A percentile compares a stretch with the other conserved stretches of the same genome.
These are phyloP conservation scores for Malurus alboscapulatus DNA, from an alignment of 2,113 vertebrate species.

Conservation along the genomic window DNA sequence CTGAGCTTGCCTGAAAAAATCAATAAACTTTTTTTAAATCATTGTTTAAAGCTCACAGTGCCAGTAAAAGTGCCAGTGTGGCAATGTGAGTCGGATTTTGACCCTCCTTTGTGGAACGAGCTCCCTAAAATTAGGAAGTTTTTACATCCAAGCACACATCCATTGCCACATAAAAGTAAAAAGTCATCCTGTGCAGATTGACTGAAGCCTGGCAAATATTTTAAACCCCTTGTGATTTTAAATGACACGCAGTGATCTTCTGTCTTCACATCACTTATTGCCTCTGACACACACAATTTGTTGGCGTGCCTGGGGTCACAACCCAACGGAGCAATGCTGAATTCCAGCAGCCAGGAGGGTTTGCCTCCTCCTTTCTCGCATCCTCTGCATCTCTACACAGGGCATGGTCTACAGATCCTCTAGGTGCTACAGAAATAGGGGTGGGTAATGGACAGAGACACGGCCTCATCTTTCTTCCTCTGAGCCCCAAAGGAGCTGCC, in stretches of 20 bases:
- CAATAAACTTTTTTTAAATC: constrained; percentile 26
- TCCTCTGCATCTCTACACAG: background rate
- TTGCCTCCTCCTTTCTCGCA: background rate
- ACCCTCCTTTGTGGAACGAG: constrained; percentile 8
- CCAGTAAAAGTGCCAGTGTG: background rate
- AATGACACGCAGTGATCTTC: background rate
- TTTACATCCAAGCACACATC: background rate
- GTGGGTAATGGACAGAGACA: background rate
- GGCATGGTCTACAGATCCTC: background rate
- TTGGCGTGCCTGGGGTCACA: background rate
- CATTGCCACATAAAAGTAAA: background rate
- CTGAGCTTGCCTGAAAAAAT: background rate
- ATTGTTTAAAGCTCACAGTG: background rate
- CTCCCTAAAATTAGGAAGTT: constrained; percentile 22
- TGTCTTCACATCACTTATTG: background rate
- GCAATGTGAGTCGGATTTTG: background rate
- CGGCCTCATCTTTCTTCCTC: background rate
- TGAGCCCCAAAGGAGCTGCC: background rate
- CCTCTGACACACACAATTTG: background rate
- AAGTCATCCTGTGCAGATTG: background rate
- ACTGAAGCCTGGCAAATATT: background rate
- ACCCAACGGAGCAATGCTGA: background rate
- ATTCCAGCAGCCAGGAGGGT: background rate
- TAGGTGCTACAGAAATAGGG: background rate
- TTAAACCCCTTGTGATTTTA: constrained; percentile 6